Conservation (phyloP, 2,797 vertebrate species). For the Enteromius paludinosus region DNA sequence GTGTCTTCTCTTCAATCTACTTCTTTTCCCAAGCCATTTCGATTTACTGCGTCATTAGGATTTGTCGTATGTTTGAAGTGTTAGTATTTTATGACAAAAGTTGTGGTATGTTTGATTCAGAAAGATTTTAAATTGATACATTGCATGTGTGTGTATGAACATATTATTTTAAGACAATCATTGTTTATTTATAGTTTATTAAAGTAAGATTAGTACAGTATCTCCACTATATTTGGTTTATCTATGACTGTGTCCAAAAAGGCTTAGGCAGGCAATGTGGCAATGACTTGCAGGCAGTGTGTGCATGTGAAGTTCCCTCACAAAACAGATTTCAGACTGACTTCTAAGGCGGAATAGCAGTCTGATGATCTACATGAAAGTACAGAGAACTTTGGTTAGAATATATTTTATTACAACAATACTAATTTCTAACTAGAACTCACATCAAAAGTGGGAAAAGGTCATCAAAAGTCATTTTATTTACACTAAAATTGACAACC, state of each 20-base stretch:
- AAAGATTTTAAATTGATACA: background rate
- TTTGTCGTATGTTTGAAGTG: background rate
- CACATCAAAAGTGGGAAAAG: background rate
- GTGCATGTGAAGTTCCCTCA: background rate
- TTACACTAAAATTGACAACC: background rate
- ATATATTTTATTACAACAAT: background rate
- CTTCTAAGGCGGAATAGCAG: background rate
- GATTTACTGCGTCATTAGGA: background rate
- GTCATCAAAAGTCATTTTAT: background rate
- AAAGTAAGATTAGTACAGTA: constrained; percentile 61
- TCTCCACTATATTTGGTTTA: background rate
- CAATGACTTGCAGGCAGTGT: background rate
- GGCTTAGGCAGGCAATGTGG: background rate
- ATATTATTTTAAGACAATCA: background rate
- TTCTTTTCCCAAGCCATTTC: background rate
- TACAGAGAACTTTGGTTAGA: background rate
- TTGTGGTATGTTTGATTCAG: background rate
- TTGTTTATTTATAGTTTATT: constrained; percentile 71
- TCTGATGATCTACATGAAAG: background rate
- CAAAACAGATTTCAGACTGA: background rate
- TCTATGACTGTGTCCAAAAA: background rate
- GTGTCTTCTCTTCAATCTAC: background rate
- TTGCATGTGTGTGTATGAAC: constrained; percentile 25
- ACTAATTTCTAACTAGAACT: background rate
- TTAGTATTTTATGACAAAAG: background rate